phyloP scores from a whole-genome alignment of 2,113 vertebrate species.

The Zosterops japonicus region DNA sequence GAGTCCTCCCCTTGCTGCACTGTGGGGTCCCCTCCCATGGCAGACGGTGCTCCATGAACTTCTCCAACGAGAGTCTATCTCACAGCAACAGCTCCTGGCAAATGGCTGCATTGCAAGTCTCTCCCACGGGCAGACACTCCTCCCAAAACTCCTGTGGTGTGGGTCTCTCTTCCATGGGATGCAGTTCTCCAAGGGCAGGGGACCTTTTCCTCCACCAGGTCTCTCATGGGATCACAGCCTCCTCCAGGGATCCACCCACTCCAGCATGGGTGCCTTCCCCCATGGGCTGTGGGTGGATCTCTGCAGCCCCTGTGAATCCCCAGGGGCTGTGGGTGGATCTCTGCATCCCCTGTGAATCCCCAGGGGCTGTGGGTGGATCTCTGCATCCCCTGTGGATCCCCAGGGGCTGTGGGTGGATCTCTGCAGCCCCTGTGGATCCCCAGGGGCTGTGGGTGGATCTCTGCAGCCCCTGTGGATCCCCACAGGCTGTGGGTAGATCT shows the following conservation, averaged over 20 bases:
- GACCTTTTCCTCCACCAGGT: fast-evolving
- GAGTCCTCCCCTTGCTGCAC: fast-evolving
- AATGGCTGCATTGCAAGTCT: too few relatives aligned
- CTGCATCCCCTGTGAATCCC: too few relatives aligned
- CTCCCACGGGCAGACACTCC: fast-evolving
- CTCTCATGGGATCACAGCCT: not conserved
- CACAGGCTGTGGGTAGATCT: too few relatives aligned
- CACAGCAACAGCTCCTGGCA: not conserved
- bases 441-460: too few relatives aligned
- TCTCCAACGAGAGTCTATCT: not conserved
- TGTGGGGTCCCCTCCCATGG: fast-evolving
- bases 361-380: too few relatives aligned
- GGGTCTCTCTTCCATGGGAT: fast-evolving
- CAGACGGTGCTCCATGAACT: not conserved
- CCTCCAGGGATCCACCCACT: not conserved
- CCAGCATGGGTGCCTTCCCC: fast-evolving
- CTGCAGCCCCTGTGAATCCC: not conserved
- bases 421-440: too few relatives aligned
- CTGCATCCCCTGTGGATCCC: too few relatives aligned
- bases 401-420: too few relatives aligned
- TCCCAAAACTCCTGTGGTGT: fast-evolving
- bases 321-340: not conserved
- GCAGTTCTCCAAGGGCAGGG: not conserved
- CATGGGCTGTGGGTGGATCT: not conserved
- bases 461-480: too few relatives aligned